Evolutionary conservation across 92 coral and sea anemone genomes (phyloP).

Genomic region (Zoanthus gigantus): DNA sequence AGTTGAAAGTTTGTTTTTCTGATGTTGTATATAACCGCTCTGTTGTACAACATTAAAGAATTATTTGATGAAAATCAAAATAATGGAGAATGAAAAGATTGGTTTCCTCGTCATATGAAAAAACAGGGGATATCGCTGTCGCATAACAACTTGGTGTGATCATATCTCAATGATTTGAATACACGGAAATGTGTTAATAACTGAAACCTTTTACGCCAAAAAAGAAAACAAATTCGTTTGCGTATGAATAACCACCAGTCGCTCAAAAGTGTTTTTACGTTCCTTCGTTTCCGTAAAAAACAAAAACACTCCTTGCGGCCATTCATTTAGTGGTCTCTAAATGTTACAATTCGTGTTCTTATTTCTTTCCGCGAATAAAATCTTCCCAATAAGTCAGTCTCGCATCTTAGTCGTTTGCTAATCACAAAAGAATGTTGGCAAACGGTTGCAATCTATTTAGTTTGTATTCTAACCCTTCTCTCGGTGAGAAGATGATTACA

Average conservation of each 20-base stretch:
- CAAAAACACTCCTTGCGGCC: neutral
- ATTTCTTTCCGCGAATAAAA: neutral
- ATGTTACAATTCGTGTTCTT: neutral
- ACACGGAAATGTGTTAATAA: slow-evolving; percentile 48
- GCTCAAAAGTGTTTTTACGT: neutral
- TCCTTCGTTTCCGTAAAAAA: slow-evolving; percentile 17
- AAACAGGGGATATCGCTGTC: slow-evolving; percentile 22
- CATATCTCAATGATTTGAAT: slow-evolving; percentile 41
- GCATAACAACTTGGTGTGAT: slow-evolving; percentile 34
- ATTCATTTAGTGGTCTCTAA: neutral
- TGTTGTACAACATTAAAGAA: neutral
- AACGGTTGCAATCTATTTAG: neutral
- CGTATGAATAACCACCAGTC: slow-evolving; percentile 17
- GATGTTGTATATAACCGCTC: slow-evolving; percentile 4
- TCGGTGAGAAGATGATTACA: neutral
- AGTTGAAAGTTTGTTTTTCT: neutral
- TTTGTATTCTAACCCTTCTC: neutral
- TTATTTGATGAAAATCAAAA: slow-evolving; percentile 30
- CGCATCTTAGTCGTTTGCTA: neutral
- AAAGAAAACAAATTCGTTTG: slow-evolving; percentile 38
- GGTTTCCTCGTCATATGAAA: neutral
- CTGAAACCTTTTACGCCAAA: slow-evolving; percentile 35
- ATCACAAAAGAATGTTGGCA: neutral
- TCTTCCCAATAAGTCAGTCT: neutral
- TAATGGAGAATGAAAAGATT: slow-evolving; percentile 19